A percentile compares a stretch with the other conserved stretches of the same genome.
These are phyloP conservation scores for Chinchilla lanigera DNA, from an alignment of 2,113 vertebrate genomes.

Conservation along the genomic window DNA sequence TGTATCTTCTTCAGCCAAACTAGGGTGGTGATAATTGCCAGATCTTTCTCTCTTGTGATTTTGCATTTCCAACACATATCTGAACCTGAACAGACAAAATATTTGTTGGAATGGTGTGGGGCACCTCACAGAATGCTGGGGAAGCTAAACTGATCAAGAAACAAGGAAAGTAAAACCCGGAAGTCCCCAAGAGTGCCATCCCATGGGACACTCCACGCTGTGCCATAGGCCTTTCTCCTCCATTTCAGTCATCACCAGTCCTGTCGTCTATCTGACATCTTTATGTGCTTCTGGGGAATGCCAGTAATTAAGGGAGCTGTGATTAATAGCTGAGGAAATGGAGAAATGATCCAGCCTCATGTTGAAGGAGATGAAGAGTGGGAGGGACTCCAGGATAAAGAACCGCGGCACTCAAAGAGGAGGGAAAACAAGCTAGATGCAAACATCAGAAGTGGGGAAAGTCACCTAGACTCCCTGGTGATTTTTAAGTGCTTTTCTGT, in stretches of 20 bases:
- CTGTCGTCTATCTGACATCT: neutral
- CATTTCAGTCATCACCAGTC: neutral
- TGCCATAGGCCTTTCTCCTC: neutral
- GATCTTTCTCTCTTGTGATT: neutral
- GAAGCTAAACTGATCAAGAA: neutral
- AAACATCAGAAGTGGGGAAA: constrained; percentile 56
- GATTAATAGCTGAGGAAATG: neutral
- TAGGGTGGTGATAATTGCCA: neutral
- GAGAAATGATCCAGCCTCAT: constrained; percentile 43
- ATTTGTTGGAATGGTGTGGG: neutral
- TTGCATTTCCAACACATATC: neutral
- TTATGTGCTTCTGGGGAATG: neutral
- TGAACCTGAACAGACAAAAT: neutral
- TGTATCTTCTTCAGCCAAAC: neutral
- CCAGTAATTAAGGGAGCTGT: neutral
- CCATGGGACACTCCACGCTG: too few relatives aligned
- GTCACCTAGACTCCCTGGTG: constrained; percentile 7
- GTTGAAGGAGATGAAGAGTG: constrained; percentile 59
- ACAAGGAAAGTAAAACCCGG: neutral
- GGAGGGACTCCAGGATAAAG: constrained; percentile 8
- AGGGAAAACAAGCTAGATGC: constrained; percentile 43
- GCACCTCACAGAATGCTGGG: neutral
- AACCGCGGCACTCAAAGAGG: constrained; percentile 47
- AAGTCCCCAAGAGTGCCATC: neutral
- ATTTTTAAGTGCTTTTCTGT: neutral